A percentile compares a stretch with the other conserved stretches of the same genome.
Conservation (phyloP, 2,797 vertebrate species). For the Echiichthys vipera region DNA sequence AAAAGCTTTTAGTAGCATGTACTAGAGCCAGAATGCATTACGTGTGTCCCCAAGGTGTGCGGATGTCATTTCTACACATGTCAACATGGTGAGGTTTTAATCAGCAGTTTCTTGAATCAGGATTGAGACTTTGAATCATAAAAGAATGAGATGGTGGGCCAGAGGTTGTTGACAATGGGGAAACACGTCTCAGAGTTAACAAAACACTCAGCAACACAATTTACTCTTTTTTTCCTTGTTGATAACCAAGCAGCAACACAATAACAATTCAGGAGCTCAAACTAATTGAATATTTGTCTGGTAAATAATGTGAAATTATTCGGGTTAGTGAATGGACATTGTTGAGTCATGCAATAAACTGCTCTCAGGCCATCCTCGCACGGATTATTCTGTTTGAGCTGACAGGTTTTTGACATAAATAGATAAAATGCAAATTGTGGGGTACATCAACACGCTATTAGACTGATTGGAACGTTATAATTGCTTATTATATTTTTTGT, state of each 20-base stretch:
- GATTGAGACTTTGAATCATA: constrained; percentile 3
- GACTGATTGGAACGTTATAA: constrained; percentile 43
- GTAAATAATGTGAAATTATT: constrained; percentile 56
- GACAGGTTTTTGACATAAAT: constrained; percentile 50
- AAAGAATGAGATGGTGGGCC: neutral
- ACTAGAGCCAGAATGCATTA: constrained; percentile 5
- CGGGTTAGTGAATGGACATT: constrained; percentile 32
- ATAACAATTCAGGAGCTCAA: constrained; percentile 29
- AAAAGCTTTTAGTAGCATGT: constrained; percentile 63
- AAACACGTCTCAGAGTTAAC: constrained; percentile 11
- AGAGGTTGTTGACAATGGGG: neutral
- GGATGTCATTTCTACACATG: constrained; percentile 34
- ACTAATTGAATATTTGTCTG: constrained; percentile 32
- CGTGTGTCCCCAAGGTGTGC: constrained; percentile 21
- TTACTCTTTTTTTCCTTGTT: constrained; percentile 12
- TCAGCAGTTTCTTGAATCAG: constrained; percentile 12
- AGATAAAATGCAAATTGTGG: constrained; percentile 48
- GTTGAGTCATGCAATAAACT: constrained; percentile 54
- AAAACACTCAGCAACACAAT: constrained; percentile 25
- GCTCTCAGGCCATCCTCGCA: constrained; percentile 21
- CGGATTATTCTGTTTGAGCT: constrained; percentile 48
- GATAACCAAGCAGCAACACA: constrained; percentile 26
- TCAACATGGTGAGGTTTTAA: constrained; percentile 52
- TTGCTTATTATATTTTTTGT: constrained; percentile 37
- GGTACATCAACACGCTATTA: constrained; percentile 25